Base-by-base conservation (phyloP, 2,888 invertebrate species). In the Oligia latruncula region DNA sequence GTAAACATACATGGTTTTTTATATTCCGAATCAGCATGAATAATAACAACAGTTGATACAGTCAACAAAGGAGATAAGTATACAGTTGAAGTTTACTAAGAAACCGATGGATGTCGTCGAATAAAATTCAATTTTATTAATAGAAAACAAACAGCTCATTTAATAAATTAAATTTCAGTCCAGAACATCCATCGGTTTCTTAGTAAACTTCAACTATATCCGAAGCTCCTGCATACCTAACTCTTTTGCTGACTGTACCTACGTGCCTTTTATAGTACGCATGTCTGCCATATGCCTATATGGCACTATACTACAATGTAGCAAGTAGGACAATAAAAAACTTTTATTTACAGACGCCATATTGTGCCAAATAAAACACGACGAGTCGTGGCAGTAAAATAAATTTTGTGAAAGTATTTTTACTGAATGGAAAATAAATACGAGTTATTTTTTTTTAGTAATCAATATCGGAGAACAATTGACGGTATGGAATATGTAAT, bases 351-450 rank as follows among this genome's bases (percentile, higher is more conserved):
- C 84, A 64, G 66, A 74, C 73, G 87, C 84, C 84, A 84, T 87
- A 87, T 84, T 86, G 87, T 79, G 81, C 77, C 78, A 72, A 86
- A 87, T 87, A 88, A 88, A 88, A 88, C 73, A 81, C 78, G 77
- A 77, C 60, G 75, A 81, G 66, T 81, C 77, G 65, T 15, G 70
- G 79, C 76, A 82, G 60, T 87, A 88, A 88, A 87, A 88, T 83
- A 83, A 80, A 80, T 80, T 87, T 79, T 60, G 75, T 43, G 78
- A 82, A 83, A 83, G 81, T 83, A 87, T 88, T 88, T 88, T 82
- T 80, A 78, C 68, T 82, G 80, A 78, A 87, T 86, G 70, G 66
- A 71, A 79, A 75, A 84, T 72, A 77, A 29, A 29, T 77, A 64
- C 15, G 72, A 43, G 52, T 64, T n/a, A 8, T 77, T 66, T 74